Evolutionary conservation across 1,140 invertebrate genomes (phyloP).

Genomic region (Dinothrombium tinctorium): DNA sequence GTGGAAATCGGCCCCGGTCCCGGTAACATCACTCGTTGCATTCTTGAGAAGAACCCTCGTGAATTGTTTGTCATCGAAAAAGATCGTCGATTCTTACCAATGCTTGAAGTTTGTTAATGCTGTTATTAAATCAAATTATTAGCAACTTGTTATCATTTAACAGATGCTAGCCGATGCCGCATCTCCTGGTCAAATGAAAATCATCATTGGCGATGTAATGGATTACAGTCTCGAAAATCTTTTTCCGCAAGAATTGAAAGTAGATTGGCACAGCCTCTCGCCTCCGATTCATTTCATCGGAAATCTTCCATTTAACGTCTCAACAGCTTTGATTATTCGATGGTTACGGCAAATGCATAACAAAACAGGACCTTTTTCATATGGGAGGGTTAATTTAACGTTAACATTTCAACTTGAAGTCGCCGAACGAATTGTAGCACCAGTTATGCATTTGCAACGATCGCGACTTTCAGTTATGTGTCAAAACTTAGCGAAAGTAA

Average conservation of each 20-base stretch:
- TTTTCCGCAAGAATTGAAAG: slow-evolving; percentile 28
- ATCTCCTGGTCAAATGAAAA: slow-evolving; percentile 35
- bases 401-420: slow-evolving; percentile 81
- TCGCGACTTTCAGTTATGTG: slow-evolving; percentile 79
- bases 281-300: slow-evolving; percentile 70
- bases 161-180: slow-evolving; percentile 45
- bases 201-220: slow-evolving; percentile 63
- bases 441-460: slow-evolving; percentile 33
- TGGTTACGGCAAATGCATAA: slow-evolving; percentile 62
- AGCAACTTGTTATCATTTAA: slow-evolving; percentile 18
- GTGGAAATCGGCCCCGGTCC: slow-evolving; percentile 90
- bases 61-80: slow-evolving; percentile 75
- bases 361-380: slow-evolving; percentile 45
- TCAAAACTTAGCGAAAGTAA: slow-evolving; percentile 64
- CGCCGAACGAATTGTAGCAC: slow-evolving; percentile 54
- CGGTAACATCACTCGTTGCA: slow-evolving; percentile 73
- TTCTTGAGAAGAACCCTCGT: slow-evolving; percentile 44
- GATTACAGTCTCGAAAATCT: slow-evolving; percentile 44
- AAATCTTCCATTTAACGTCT: slow-evolving; percentile 90
- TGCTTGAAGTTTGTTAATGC: slow-evolving; percentile 33
- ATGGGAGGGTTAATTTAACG: slow-evolving; percentile 62
- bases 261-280: slow-evolving; percentile 26
- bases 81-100: slow-evolving; percentile 64
- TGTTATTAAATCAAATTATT: slow-evolving; percentile 5
- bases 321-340: slow-evolving; percentile 69